Percentiles rank a stretch among this genome's conserved stretches.
Evolutionary conservation across 2,888 invertebrate genomes (phyloP).

Genomic region (Drosophila cognata): DNA sequence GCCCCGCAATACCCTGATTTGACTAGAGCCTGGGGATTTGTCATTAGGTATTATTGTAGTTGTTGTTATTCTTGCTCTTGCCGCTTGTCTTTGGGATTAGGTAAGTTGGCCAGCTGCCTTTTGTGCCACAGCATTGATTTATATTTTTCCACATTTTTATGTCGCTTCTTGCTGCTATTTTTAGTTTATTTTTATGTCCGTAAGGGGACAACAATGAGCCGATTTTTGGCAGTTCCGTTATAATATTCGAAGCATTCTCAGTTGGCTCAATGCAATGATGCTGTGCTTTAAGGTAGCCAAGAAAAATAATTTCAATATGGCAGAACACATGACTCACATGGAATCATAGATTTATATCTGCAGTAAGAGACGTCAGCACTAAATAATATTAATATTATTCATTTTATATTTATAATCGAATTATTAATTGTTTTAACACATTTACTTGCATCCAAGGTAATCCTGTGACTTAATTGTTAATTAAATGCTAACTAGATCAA

Average conservation of each 20-base stretch:
- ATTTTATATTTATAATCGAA: background rate
- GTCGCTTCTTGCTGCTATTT: slow-evolving; percentile 43
- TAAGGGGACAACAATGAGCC: slow-evolving; percentile 12
- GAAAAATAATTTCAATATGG: slow-evolving; percentile 4
- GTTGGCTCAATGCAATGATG: background rate
- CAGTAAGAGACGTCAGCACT: background rate
- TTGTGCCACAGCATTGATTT: slow-evolving; percentile 53
- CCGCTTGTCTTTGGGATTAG: slow-evolving; percentile 33
- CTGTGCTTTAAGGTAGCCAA: background rate
- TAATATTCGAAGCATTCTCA: slow-evolving; percentile 9
- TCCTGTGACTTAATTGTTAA: background rate
- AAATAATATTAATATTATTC: no score
- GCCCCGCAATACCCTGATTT: slow-evolving; percentile 1
- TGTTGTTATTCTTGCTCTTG: slow-evolving; percentile 31
- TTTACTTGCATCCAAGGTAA: background rate
- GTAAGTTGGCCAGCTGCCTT: slow-evolving; percentile 38
- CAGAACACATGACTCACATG: background rate
- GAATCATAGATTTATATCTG: background rate
- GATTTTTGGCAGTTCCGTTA: slow-evolving; percentile 23
- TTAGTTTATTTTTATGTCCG: slow-evolving; percentile 44
- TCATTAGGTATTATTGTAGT: slow-evolving; percentile 58
- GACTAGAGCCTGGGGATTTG: slow-evolving; percentile 63
- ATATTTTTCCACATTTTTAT: slow-evolving; percentile 58
- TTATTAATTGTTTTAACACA: background rate
- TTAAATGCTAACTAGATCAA: slow-evolving; percentile 5